Evolutionary conservation across 92 coral and sea anemone genomes (phyloP).

Genomic region (Montipora capitata): DNA sequence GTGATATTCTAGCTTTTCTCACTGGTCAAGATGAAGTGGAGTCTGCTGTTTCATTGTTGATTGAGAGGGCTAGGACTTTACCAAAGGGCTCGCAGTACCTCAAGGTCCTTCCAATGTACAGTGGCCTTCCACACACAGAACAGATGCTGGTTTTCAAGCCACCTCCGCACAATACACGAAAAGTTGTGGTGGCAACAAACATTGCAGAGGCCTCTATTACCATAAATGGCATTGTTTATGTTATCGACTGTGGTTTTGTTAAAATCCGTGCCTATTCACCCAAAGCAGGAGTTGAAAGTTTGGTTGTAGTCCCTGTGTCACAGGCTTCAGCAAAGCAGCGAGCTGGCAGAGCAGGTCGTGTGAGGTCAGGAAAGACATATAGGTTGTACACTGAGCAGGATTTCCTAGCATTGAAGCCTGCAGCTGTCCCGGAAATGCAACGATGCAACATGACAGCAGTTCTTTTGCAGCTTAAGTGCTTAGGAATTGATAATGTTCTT

Average conservation of each 20-base stretch:
- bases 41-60: constrained; percentile 84
- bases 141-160: constrained; percentile 94
- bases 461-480: constrained; percentile 92
- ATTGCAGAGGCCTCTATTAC: constrained; percentile 99
- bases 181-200: constrained; percentile 97
- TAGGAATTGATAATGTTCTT: constrained; percentile 98
- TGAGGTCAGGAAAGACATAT: constrained; percentile 83
- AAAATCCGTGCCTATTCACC: constrained; percentile 94
- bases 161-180: constrained; percentile 88
- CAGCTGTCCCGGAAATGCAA: constrained; percentile 92
- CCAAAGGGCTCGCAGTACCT: constrained; percentile 95
- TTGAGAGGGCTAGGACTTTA: constrained; percentile 91
- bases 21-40: constrained; percentile 99
- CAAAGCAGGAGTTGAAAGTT: constrained; percentile 91
- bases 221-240: constrained; percentile 94
- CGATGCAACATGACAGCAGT: constrained; percentile 94
- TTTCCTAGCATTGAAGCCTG: constrained; percentile 73
- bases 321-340: constrained; percentile 99
- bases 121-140: constrained; percentile 97
- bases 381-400: constrained; percentile 72
- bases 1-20: constrained; percentile 96
- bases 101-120: constrained; percentile 97
- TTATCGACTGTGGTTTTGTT: constrained; percentile 98
- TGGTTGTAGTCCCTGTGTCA: constrained; percentile 91
- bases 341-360: constrained; percentile 98